Base-by-base conservation (phyloP, 2,113 vertebrate species). In the Cacatua alba region DNA sequence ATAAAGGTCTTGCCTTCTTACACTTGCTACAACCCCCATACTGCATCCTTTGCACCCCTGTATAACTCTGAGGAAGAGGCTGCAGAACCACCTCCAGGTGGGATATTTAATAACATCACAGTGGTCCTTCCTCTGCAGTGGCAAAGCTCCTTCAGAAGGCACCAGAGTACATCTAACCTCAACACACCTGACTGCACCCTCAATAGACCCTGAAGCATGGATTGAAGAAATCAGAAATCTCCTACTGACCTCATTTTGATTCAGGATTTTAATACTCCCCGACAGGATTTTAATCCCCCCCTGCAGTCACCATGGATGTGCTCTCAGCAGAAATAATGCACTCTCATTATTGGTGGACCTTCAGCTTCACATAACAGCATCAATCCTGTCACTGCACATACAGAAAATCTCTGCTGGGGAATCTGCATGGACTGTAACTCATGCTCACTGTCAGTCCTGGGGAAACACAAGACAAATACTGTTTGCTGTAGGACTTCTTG, bases 341-440 rank as follows among this genome's bases (percentile, higher is more conserved):
- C 68, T 74, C 74, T 82, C 72, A 64, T 92, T 95, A 94, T 48
- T 94, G 82, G 86, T 93, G 65, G 86, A 82, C 80, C 82, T 93
- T 93, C 92, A 92, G 86, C 80, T 95, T 95, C 95, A 89, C 77
- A 65, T 60, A 96, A 86, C 88, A 95, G 33, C 76, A 94, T 86
- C 0, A 0, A 92, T 81, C 64, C 86, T 84, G 86, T 84, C 90
- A 78, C 39, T 75, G 71, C 46, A 49, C 51, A 59, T 48, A 48
- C 71, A 94, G 60, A 70, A 92, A 83, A 55, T 43, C 82, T 41
- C 20, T 81, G 55, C 29, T 88, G 59, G 53, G 43, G n/a, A 77
- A 94, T 84, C 70, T 93, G 55, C 48, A 41, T 28, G 46, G 68
- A 46, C 17, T 63, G 75, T 26, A 97, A 43, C 75, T 63, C 46